Percentiles rank a stretch among this genome's conserved stretches.
Conservation (phyloP, 2,888 invertebrate genomes). For the Cinara cedri region DNA sequence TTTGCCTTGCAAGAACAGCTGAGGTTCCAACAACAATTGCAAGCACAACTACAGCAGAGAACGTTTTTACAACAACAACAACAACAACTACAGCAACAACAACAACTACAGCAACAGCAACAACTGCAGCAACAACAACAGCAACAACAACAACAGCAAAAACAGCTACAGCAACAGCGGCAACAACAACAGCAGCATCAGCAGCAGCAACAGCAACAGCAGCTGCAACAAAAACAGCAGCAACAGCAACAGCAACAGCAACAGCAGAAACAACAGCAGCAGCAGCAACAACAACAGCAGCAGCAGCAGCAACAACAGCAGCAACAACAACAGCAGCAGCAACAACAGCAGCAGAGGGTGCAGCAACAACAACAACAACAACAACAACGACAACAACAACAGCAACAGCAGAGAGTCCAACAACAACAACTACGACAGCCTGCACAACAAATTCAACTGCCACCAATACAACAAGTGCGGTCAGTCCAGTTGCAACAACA, state of each 20-base stretch:
- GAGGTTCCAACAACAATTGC: constrained; percentile 69
- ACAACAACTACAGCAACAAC: constrained; percentile 8
- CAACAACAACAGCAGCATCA: constrained; percentile 58
- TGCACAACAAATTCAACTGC: constrained; percentile 59
- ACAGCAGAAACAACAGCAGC: background rate
- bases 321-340: background rate
- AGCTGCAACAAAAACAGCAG: background rate
- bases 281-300: constrained; percentile 69
- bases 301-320: constrained; percentile 66
- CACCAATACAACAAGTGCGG: constrained; percentile 17
- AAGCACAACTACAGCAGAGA: constrained; percentile 60
- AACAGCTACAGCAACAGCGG: constrained; percentile 59
- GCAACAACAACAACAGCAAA: constrained; percentile 70
- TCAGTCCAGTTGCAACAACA: background rate
- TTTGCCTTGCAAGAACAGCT: constrained; percentile 67
- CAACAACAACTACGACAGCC: constrained; percentile 63
- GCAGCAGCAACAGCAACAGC: constrained; percentile 13
- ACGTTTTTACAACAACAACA: background rate
- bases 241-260: background rate
- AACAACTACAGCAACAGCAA: background rate
- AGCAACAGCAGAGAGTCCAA: constrained; percentile 60
- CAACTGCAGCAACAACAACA: constrained; percentile 65
- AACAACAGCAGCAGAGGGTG: constrained; percentile 61
- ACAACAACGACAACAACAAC: constrained; percentile 61
- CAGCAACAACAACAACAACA: constrained; percentile 62